phyloP scores from a whole-genome alignment of 2,888 invertebrate genomes.

The Hirtodrosophila cameraria region DNA sequence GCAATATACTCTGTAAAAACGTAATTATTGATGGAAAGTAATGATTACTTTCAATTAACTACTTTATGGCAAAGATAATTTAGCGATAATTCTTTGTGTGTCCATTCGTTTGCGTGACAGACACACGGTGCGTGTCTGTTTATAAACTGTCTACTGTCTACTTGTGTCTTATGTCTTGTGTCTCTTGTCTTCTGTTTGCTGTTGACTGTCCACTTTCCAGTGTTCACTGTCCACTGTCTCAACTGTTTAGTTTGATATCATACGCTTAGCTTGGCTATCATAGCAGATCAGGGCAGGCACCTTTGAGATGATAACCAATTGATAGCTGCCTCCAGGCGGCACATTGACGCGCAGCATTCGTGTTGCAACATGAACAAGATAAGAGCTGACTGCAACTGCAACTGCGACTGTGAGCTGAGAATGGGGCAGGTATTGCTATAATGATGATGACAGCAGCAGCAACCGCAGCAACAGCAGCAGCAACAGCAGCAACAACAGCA shows the following conservation, averaged over 20 bases:
- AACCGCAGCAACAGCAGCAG: constrained; percentile 11
- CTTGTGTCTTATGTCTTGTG: too few species aligned
- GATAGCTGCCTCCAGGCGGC: constrained; percentile 45
- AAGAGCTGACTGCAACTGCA: constrained; percentile 36
- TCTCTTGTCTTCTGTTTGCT: too few species aligned
- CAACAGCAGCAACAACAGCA: constrained; percentile 16
- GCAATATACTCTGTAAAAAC: background rate
- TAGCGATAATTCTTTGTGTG: too few species aligned
- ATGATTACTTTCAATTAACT: too few species aligned
- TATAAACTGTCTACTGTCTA: too few species aligned
- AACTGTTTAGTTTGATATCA: constrained; percentile 28
- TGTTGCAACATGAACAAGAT: constrained; percentile 65
- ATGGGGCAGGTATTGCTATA: constrained; percentile 8
- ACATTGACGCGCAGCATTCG: constrained; percentile 51
- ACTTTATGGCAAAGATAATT: too few species aligned
- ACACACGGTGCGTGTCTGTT: constrained; percentile 32
- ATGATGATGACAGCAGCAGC: constrained; percentile 7
- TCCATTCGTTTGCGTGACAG: constrained; percentile 4
- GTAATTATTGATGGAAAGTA: too few species aligned
- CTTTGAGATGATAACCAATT: constrained; percentile 55
- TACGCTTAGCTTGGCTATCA: constrained; percentile 43
- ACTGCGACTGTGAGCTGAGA: too few species aligned
- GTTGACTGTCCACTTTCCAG: too few species aligned
- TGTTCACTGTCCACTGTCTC: too few species aligned
- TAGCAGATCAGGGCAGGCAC: constrained; percentile 43